Evolutionary conservation across 2,888 invertebrate genomes (phyloP), one percentile per base, ranked within the genome.

Genomic region (Dolichopus griseipennis): DNA sequence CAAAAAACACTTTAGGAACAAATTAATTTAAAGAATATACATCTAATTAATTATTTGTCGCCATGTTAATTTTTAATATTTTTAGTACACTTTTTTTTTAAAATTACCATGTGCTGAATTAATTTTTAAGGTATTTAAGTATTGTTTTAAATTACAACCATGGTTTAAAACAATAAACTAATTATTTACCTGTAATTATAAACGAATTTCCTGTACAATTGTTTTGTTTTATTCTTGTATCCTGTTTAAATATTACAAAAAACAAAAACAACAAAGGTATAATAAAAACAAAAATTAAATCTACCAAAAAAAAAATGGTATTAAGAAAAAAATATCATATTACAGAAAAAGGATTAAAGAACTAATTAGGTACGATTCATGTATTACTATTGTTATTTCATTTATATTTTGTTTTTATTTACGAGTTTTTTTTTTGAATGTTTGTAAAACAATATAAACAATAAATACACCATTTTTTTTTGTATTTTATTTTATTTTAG

Each of bases 151-250:
- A 37, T 37, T 37, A 37, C 37, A 37, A 37, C 12, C 52, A 52
- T n/a, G n/a, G 52, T 2, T 52, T 12, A 52, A 52, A 52, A 52
- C 52, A 52, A 52, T 52, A 52, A 15, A 52, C 52, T 52, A 52
- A 52, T 52, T 52, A 52, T 52, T 52, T 52, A 52, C 52, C 52
- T 52, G 52, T 52, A 52, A 52, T 52, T 52, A 52, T 52, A 15
- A 52, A 6, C 18, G 52, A 52, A 52, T 52, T 52, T 52, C 52
- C 52, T 52, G 52, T 52, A 52, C 2, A 27, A 27, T 27, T 27
- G 2, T 27, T 27, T 27, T 27, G 2, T 27, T 27, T 27, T 27
- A 4, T 27, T 27, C 6, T 18, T 15, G 15, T 52, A 12, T 52
- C 52, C 52, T 52, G 52, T 52, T 52, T 9, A 52, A 52, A 12